These are phyloP conservation scores for Sinhomidia bicolor DNA, from an alignment of 2,888 invertebrate genomes.

Conservation along the genomic window DNA sequence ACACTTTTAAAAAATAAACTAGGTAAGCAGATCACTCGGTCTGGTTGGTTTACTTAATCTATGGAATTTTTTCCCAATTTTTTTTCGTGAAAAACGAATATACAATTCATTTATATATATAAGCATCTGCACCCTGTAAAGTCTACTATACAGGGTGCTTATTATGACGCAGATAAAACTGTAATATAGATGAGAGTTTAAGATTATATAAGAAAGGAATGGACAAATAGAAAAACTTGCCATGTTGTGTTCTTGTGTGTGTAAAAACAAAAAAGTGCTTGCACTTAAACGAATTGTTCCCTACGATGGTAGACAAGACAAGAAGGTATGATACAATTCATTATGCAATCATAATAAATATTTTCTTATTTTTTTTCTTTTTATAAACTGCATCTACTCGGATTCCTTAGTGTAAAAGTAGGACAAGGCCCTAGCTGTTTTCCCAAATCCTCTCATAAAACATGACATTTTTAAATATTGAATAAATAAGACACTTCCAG, in stretches of 20 bases:
- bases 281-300: background rate
- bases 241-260: too few relatives aligned
- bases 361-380: background rate
- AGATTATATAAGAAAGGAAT: too few relatives aligned
- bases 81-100: background rate
- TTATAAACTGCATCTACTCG: constrained; percentile 5
- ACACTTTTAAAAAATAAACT: constrained; percentile 5
- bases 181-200: too few relatives aligned
- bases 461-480: constrained; percentile 35
- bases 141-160: too few relatives aligned
- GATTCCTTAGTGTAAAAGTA: constrained; percentile 18
- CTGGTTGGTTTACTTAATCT: background rate
- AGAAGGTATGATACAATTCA: background rate
- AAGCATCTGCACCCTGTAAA: too few relatives aligned
- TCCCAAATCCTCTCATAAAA: constrained; percentile 37
- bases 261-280: too few relatives aligned
- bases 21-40: too few relatives aligned
- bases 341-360: background rate
- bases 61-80: background rate
- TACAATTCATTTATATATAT: background rate
- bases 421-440: constrained; percentile 47
- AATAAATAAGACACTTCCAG: constrained; percentile 17
- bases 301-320: background rate
- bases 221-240: too few relatives aligned
- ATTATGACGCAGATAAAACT: too few relatives aligned